Percentiles rank a stretch among this genome's conserved stretches.
phyloP scores from a whole-genome alignment of 2,888 invertebrate genomes.

The Invenusta paracnida region DNA sequence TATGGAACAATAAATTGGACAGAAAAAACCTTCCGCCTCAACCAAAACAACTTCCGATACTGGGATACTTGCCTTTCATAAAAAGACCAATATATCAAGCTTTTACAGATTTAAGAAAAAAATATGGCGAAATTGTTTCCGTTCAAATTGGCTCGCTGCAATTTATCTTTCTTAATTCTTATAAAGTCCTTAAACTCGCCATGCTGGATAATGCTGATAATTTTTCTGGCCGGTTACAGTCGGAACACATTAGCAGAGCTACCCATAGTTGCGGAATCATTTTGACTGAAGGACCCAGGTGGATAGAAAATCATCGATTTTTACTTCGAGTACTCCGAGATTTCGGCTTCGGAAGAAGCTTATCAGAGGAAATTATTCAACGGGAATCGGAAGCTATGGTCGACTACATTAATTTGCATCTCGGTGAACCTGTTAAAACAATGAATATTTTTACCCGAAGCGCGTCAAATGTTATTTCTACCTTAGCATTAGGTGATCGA shows the following conservation, averaged over 20 bases:
- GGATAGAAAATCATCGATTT: constrained; percentile 42
- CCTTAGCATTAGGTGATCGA: constrained; percentile 20
- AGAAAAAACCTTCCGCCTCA: constrained; percentile 21
- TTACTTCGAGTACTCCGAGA: constrained; percentile 37
- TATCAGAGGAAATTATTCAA: constrained; percentile 36
- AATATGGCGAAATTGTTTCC: constrained; percentile 1
- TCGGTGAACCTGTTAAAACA: background rate
- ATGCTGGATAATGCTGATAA: constrained; percentile 31
- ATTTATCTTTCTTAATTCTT: constrained; percentile 20
- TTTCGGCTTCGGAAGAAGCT: constrained; percentile 32
- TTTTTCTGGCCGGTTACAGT: constrained; percentile 36
- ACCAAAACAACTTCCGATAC: constrained; percentile 28
- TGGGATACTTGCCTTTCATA: constrained; percentile 13
- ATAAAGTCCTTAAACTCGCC: background rate
- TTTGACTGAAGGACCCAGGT: constrained; percentile 27
- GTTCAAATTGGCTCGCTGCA: constrained; percentile 17
- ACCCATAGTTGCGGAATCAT: constrained; percentile 34
- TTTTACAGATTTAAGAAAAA: background rate
- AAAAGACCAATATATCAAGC: background rate
- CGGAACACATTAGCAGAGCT: background rate
- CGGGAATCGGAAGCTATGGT: background rate
- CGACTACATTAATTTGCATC: background rate
- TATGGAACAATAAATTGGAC: too few relatives aligned
- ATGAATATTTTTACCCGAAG: background rate
- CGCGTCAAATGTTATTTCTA: constrained; percentile 30